phyloP scores from a whole-genome alignment of 1,140 invertebrate species.

The Drosophila virilis region DNA sequence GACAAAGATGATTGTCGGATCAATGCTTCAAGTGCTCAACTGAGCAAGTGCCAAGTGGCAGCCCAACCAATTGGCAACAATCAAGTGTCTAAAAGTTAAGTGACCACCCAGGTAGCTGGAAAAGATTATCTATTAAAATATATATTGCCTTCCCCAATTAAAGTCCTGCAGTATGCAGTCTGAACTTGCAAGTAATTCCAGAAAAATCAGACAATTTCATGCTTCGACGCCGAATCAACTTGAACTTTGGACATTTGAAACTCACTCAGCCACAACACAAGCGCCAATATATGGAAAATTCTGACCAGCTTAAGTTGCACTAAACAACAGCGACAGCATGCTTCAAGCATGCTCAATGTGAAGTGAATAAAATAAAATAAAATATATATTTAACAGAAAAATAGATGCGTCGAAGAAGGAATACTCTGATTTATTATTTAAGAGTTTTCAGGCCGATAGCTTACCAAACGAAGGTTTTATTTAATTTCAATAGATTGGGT shows the following conservation, averaged over 20 bases:
- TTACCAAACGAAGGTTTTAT: too few species aligned
- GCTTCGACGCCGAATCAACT: constrained; percentile 18
- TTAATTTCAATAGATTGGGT: too few species aligned
- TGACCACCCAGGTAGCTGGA: neutral
- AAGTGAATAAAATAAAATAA: neutral
- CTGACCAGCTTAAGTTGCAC: neutral
- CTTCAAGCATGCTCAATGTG: neutral
- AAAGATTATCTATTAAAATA: constrained; percentile 27
- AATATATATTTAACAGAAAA: neutral
- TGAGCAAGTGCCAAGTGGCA: constrained; percentile 5
- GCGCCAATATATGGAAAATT: neutral
- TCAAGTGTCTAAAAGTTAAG: constrained; percentile 15
- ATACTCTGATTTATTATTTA: neutral
- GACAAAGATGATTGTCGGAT: constrained; percentile 64
- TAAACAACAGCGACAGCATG: constrained; percentile 2
- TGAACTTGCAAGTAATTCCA: constrained; percentile 15
- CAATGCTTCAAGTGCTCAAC: constrained; percentile 39
- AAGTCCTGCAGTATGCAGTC: neutral
- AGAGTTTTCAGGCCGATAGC: too few species aligned
- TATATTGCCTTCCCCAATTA: constrained; percentile 6
- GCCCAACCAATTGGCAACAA: constrained; percentile 27
- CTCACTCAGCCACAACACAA: constrained; percentile 12
- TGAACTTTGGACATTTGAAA: constrained; percentile 14
- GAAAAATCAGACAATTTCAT: constrained; percentile 37
- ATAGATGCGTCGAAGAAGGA: neutral